These are phyloP conservation scores for Lottia scabra DNA, from an alignment of 2,888 invertebrate genomes.

Conservation along the genomic window DNA sequence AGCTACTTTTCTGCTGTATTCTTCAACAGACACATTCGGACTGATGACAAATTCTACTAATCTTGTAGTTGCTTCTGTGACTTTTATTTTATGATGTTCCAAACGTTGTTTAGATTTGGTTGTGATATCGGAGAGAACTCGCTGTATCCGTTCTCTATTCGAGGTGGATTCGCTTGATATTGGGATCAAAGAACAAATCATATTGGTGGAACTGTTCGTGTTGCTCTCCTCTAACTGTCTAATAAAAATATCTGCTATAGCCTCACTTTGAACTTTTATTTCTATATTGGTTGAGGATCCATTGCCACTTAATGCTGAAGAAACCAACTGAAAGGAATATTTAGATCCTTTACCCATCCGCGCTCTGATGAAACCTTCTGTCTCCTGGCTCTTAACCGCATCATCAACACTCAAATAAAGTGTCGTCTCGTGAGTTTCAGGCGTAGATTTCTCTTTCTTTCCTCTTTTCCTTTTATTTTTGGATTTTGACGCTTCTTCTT, in stretches of 20 bases:
- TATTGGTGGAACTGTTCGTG: neutral
- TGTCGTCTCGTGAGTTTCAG: neutral
- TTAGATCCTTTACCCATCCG: neutral
- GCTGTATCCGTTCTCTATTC: constrained; percentile 2
- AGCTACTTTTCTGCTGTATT: constrained; percentile 23
- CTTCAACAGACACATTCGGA: constrained; percentile 21
- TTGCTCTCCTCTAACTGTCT: constrained; percentile 7
- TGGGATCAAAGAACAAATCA: neutral
- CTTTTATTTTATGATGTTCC: constrained; percentile 16
- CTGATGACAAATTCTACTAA: constrained; percentile 3
- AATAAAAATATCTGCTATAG: neutral
- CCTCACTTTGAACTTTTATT: neutral
- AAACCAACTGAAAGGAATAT: neutral
- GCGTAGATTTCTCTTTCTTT: neutral
- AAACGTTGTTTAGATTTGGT: neutral
- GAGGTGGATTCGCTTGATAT: neutral
- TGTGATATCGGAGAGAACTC: neutral
- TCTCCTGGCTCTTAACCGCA: neutral
- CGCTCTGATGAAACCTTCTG: neutral
- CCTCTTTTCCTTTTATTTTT: neutral
- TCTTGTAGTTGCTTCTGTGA: constrained; percentile 8
- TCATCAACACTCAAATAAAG: neutral
- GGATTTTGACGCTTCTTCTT: neutral
- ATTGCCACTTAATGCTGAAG: neutral
- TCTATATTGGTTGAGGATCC: neutral